A percentile compares a stretch with the other conserved stretches of the same genome.
phyloP scores from a whole-genome alignment of 2,888 invertebrate species.

The Drosophila subsilvestris region DNA sequence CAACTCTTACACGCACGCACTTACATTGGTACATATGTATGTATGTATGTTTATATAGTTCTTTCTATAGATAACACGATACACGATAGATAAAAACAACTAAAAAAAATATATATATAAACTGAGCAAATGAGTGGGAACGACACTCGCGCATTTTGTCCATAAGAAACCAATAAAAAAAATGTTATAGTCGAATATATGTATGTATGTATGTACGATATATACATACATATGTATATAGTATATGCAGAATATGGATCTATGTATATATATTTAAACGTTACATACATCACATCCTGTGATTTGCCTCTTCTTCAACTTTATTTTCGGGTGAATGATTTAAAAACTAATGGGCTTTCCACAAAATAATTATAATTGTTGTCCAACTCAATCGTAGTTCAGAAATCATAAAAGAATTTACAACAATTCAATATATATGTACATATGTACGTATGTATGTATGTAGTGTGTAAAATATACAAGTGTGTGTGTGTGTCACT shows the following conservation, averaged over 20 bases:
- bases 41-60: constrained; percentile 16
- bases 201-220: constrained; percentile 27
- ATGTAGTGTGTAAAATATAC: constrained; percentile 11
- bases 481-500: constrained; percentile 1
- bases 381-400: constrained; percentile 37
- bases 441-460: constrained; percentile 6
- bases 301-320: constrained; percentile 3
- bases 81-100: constrained; percentile 21
- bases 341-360: constrained; percentile 81
- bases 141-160: constrained; percentile 44
- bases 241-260: constrained; percentile 33
- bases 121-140: constrained; percentile 35
- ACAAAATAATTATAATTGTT: constrained; percentile 38
- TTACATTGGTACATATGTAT: constrained; percentile 45
- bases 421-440: constrained; percentile 65
- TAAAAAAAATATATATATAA: constrained; percentile 29
- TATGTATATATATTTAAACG: constrained; percentile 29
- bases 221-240: constrained; percentile 20
- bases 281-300: constrained; percentile 23
- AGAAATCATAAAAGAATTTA: constrained; percentile 54
- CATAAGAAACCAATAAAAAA: constrained; percentile 8
- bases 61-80: constrained; percentile 14
- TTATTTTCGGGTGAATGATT: constrained; percentile 64
- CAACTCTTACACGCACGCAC: constrained; percentile 45
- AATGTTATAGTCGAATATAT: constrained; percentile 30